Base-by-base conservation (phyloP, 2,797 vertebrate species). In the Acanthurus leucopareius region DNA sequence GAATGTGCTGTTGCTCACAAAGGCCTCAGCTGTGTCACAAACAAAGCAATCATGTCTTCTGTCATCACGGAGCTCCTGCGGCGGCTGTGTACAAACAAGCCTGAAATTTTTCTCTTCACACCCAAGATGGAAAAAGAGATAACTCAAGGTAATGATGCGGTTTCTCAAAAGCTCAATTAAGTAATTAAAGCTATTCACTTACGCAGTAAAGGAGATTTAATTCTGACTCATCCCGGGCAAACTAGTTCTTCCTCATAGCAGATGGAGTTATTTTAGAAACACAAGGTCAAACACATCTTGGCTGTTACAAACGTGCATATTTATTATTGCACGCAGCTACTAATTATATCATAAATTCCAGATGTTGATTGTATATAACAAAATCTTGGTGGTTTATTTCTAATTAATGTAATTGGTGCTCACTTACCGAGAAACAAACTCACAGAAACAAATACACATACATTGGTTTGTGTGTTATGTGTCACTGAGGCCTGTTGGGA, bases 91-190 rank as follows among this genome's bases (percentile, higher is more conserved):
- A 60, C 38, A 44, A 22, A 22, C 35, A 20, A 38, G 38, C 58
- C n/a, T 42, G 11, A 14, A 60, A 22, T 38, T 22, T 60, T 60
- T 20, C 58, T 22, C 40, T 16, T 44, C 38, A 15, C 38, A 20
- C 38, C 58, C n/a, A 15, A 59, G 57, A 59, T n/a, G 57, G 57
- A 20, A 42, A 38, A 58, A 42, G 19, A 59, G 14, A 58, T 58
- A 35, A 7, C 17, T 40, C n/a, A 7, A 59, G 19, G n/a, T n/a
- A 42, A 14, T 8, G 35, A 19, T 40, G n/a, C 13, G 35, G 19
- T 20, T 60, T 60, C 7, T 59, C 9, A 58, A 38, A 8, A 3
- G 10, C 32, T 38, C 35, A 59, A 1, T 59, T 40, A 3, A 25
- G 52, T 25, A 53, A 53, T 20, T 56, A 28, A 56, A 56, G 51